phyloP scores from a whole-genome alignment of 1,140 invertebrate genomes.

The Rhyzopertha dominica region DNA sequence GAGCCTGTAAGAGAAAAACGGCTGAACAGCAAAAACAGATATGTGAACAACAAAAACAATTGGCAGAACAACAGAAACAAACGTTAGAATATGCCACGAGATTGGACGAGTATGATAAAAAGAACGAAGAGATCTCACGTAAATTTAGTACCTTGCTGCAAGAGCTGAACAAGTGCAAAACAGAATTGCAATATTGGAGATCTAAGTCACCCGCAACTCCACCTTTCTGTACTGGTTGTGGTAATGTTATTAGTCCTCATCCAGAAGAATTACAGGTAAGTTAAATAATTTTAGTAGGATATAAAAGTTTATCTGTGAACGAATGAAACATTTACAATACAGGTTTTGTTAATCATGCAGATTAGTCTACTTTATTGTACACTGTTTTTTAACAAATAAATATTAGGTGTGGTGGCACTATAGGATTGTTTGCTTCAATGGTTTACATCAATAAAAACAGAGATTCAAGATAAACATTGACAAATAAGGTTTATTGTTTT shows the following conservation, averaged over 20 bases:
- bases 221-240: conserved; percentile 54
- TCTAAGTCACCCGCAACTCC: conserved; percentile 74
- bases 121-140: conserved; percentile 79
- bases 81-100: conserved; percentile 73
- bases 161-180: conserved; percentile 86
- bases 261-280: conserved; percentile 57
- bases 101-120: conserved; percentile 82
- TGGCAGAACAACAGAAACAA: conserved; percentile 69
- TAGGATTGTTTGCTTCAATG: too few relatives aligned
- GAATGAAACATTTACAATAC: too few relatives aligned
- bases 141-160: conserved; percentile 84
- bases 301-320: too few relatives aligned
- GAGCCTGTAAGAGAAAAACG: conserved; percentile 71
- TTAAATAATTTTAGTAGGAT: too few relatives aligned
- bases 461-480: too few relatives aligned
- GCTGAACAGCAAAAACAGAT: conserved; percentile 79
- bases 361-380: too few relatives aligned
- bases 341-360: too few relatives aligned
- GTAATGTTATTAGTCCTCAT: conserved; percentile 51
- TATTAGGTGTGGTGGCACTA: too few relatives aligned
- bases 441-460: too few relatives aligned
- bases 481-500: too few relatives aligned
- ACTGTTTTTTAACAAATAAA: too few relatives aligned
- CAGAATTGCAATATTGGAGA: conserved; percentile 82
- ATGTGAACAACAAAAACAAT: conserved; percentile 72